Conservation (phyloP, 1,140 invertebrate species). For the Saccostrea cuccullata region DNA sequence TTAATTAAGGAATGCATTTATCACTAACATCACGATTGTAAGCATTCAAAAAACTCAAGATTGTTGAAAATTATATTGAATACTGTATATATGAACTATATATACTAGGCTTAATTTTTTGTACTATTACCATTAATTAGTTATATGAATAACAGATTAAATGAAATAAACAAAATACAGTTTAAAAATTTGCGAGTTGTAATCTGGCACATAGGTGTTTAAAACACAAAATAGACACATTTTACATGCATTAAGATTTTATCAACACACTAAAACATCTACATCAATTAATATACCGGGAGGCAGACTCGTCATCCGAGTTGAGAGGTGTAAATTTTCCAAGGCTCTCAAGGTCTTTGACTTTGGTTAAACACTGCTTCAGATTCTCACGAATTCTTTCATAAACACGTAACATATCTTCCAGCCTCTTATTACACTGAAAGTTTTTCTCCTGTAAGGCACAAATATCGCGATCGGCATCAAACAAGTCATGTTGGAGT, state of each 20-base stretch:
- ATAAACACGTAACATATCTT: conserved; percentile 54
- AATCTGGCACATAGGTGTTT: background rate
- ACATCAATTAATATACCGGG: background rate
- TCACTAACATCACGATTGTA: too few relatives aligned
- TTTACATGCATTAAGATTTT: too few relatives aligned
- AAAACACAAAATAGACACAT: background rate
- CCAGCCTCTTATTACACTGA: conserved; percentile 43
- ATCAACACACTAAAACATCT: background rate
- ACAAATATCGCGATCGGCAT: conserved; percentile 52
- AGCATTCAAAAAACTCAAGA: too few relatives aligned
- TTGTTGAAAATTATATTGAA: too few relatives aligned
- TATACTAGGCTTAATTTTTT: too few relatives aligned
- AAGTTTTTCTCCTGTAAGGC: conserved; percentile 49
- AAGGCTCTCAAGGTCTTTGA: conserved; percentile 51
- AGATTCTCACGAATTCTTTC: conserved; percentile 54
- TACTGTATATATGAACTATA: too few relatives aligned
- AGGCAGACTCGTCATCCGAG: conserved; percentile 41
- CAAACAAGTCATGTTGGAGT: conserved; percentile 53
- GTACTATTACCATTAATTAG: too few relatives aligned
- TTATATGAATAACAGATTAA: too few relatives aligned
- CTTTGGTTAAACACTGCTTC: conserved; percentile 53
- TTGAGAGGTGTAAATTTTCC: conserved; percentile 47
- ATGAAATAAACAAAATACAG: too few relatives aligned
- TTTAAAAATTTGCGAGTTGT: too few relatives aligned
- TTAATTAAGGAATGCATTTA: too few relatives aligned